Conservation (phyloP, 2,888 invertebrate genomes). For the Papilio elwesi region DNA sequence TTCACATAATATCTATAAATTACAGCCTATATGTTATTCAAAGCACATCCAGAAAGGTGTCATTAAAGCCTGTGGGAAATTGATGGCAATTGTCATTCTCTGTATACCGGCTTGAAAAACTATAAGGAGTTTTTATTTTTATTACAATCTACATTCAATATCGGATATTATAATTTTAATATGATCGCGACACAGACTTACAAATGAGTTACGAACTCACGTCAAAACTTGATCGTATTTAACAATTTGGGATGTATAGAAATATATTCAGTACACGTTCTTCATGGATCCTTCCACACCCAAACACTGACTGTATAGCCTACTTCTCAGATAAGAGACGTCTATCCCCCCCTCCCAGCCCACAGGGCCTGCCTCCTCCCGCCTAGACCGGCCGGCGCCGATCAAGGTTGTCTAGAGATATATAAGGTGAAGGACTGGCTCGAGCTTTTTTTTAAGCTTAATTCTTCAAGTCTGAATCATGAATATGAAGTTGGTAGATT, state of each 20-base stretch:
- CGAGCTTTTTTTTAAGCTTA: constrained; percentile 42
- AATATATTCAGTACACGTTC: constrained; percentile 18
- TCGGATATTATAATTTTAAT: neutral
- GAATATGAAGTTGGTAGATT: neutral
- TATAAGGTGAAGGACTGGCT: constrained; percentile 63
- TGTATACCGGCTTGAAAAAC: too few species aligned
- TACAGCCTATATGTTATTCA: too few species aligned
- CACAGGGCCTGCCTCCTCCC: constrained; percentile 26
- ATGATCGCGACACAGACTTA: neutral
- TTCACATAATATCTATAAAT: too few species aligned
- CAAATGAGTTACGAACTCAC: neutral
- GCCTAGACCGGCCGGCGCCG: constrained; percentile 48
- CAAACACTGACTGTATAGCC: constrained; percentile 39
- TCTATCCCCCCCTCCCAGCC: constrained; percentile 28
- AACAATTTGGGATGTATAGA: neutral
- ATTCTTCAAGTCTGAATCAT: constrained; percentile 25
- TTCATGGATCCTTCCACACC: constrained; percentile 38
- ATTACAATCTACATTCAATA: too few species aligned
- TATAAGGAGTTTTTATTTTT: too few species aligned
- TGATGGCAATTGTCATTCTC: too few species aligned
- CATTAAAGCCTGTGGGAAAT: too few species aligned
- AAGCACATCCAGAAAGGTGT: too few species aligned
- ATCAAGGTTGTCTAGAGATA: constrained; percentile 71
- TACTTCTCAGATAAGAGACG: constrained; percentile 37
- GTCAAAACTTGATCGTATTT: constrained; percentile 13